These are phyloP conservation scores for Metopia argyrocephala DNA, from an alignment of 2,888 invertebrate genomes.

Conservation along the genomic window DNA sequence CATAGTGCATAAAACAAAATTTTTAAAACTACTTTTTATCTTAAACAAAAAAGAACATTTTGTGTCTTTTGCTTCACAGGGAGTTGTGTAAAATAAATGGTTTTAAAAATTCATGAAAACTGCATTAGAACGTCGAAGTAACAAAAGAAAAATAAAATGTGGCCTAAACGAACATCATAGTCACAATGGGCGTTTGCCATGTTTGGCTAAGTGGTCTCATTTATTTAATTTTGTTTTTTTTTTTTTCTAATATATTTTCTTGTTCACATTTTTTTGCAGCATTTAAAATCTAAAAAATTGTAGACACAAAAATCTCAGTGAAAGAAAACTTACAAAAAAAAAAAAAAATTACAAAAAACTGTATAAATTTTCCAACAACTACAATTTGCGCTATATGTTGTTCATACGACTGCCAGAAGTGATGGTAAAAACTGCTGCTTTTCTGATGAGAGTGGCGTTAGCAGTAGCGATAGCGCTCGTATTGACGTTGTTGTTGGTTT, in stretches of 20 bases:
- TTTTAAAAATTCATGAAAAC: slow-evolving; percentile 27
- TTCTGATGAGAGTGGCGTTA: neutral
- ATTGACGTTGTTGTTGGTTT: too few relatives aligned
- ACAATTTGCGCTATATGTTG: neutral
- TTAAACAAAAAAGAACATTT: slow-evolving; percentile 24
- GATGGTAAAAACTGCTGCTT: neutral
- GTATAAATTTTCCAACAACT: slow-evolving; percentile 15
- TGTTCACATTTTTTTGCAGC: neutral
- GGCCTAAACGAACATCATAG: slow-evolving; percentile 42
- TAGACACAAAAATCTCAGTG: slow-evolving; percentile 16
- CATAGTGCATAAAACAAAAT: slow-evolving; percentile 17
- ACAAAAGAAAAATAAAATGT: slow-evolving; percentile 25
- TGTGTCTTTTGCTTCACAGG: slow-evolving; percentile 30
- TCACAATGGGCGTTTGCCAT: slow-evolving; percentile 57
- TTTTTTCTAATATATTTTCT: neutral
- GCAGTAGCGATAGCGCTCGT: too few relatives aligned
- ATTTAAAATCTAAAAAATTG: slow-evolving; percentile 15
- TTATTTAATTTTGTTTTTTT: slow-evolving; percentile 51
- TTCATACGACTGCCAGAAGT: neutral
- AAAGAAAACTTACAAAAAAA: slow-evolving; percentile 16
- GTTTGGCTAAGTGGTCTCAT: slow-evolving; percentile 63
- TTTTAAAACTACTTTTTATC: too few relatives aligned
- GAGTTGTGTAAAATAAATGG: slow-evolving; percentile 39
- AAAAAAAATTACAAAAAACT: neutral
- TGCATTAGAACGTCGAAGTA: slow-evolving; percentile 30